Conservation (phyloP, 2,113 vertebrate species). For the Neomonachus schauinslandi region DNA sequence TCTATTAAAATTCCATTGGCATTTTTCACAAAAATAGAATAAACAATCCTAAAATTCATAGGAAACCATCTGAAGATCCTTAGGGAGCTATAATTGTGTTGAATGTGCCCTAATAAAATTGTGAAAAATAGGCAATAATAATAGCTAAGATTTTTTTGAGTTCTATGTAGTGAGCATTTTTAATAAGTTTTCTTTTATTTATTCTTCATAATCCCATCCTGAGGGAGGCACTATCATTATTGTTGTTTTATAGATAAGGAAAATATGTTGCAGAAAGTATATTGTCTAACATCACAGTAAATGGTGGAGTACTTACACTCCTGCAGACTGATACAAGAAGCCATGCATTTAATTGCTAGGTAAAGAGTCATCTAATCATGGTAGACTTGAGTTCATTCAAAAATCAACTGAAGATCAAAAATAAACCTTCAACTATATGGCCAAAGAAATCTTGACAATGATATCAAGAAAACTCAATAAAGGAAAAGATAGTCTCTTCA, state of each 20-base stretch:
- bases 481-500: not conserved
- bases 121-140: not conserved
- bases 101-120: not conserved
- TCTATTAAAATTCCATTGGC: not conserved
- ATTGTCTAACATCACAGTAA: not conserved
- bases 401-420: not conserved
- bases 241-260: not conserved
- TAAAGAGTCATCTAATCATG: not conserved
- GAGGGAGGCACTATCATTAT: not conserved
- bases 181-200: not conserved
- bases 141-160: not conserved
- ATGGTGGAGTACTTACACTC: not conserved
- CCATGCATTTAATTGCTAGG: not conserved
- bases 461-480: not conserved
- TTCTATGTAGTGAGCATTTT: not conserved
- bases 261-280: not conserved
- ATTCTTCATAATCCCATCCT: not conserved
- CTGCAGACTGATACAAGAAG: not conserved
- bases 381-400: not conserved
- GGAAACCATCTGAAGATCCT: not conserved
- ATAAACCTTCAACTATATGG: not conserved
- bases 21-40: not conserved
- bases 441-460: not conserved
- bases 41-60: not conserved
- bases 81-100: not conserved